phyloP scores from a whole-genome alignment of 1,140 invertebrate species.

The Calycopis cecrops region DNA sequence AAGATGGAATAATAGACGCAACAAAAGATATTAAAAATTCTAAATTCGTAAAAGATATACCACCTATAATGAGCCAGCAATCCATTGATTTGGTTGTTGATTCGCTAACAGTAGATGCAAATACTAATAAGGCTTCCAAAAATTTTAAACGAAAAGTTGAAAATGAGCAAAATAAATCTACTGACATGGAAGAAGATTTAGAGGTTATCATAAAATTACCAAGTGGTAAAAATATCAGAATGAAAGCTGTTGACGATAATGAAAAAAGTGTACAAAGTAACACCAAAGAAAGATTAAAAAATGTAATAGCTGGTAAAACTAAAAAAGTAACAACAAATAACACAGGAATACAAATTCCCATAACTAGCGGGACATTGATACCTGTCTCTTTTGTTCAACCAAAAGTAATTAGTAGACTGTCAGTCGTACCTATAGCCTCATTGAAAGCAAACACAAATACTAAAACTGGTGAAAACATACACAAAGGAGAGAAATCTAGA shows the following conservation, averaged over 20 bases:
- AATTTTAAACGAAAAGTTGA: slow-evolving; percentile 24
- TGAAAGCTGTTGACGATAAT: slow-evolving; percentile 49
- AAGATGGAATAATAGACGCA: slow-evolving; percentile 32
- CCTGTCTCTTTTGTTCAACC: slow-evolving; percentile 47
- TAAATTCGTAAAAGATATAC: slow-evolving; percentile 33
- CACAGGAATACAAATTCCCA: slow-evolving; percentile 29
- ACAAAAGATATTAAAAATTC: slow-evolving; percentile 38
- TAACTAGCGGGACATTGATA: slow-evolving; percentile 44
- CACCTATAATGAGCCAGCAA: slow-evolving; percentile 62
- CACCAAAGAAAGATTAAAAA: slow-evolving; percentile 51
- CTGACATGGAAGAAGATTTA: slow-evolving; percentile 35
- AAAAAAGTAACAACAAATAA: slow-evolving; percentile 32
- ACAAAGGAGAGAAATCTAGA: not conserved
- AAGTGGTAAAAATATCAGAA: slow-evolving; percentile 46
- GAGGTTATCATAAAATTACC: slow-evolving; percentile 60
- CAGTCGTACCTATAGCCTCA: slow-evolving; percentile 39
- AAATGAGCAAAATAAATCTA: slow-evolving; percentile 22
- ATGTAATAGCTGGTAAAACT: slow-evolving; percentile 28
- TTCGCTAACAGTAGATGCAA: slow-evolving; percentile 45
- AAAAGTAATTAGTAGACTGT: slow-evolving; percentile 23
- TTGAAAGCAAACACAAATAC: slow-evolving; percentile 21
- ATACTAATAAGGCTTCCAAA: slow-evolving; percentile 29
- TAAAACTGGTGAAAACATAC: not conserved
- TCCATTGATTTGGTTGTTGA: slow-evolving; percentile 61
- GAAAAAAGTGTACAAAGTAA: slow-evolving; percentile 30